Percentiles rank a stretch among this genome's conserved stretches.
Conservation (phyloP, 2,888 invertebrate species). For the Cheilosia pagana region DNA sequence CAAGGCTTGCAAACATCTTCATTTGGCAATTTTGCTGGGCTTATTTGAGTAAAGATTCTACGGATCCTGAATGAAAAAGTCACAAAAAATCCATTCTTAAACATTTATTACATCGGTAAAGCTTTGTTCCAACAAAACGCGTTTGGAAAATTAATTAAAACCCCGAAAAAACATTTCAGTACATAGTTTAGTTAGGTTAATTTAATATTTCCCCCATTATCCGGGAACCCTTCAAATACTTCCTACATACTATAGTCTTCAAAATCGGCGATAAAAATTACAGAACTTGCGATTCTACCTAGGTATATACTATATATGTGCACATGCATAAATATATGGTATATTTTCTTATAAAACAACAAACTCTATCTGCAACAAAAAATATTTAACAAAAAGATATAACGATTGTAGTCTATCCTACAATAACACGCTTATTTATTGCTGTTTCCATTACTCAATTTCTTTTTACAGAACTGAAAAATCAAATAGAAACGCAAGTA, state of each 20-base stretch:
- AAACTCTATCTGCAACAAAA: conserved; percentile 73
- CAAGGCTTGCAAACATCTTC: no score
- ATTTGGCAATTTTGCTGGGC: no score
- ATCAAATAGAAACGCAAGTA: conserved; percentile 98
- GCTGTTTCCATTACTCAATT: conserved; percentile 84
- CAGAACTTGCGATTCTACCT: conserved; percentile 57
- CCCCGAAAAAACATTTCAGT: no score
- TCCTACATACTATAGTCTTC: background rate
- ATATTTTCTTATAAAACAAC: conserved; percentile 49
- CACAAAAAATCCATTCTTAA: no score
- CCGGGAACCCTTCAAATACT: background rate
- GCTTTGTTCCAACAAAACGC: no score
- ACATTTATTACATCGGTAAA: no score
- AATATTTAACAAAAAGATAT: conserved; percentile 77
- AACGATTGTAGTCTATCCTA: conserved; percentile 82
- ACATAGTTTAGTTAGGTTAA: no score
- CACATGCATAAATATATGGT: conserved; percentile 65
- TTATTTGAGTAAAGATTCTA: no score
- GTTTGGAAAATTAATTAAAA: no score
- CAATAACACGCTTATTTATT: conserved; percentile 83
- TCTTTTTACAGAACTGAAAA: conserved; percentile 95
- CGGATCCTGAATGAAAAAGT: no score
- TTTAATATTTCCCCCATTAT: no score
- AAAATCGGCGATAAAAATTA: conserved; percentile 53
- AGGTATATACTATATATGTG: conserved; percentile 72